Evolutionary conservation across 2,113 vertebrate genomes (phyloP).

Genomic region (human (Homo sapiens)): DNA sequence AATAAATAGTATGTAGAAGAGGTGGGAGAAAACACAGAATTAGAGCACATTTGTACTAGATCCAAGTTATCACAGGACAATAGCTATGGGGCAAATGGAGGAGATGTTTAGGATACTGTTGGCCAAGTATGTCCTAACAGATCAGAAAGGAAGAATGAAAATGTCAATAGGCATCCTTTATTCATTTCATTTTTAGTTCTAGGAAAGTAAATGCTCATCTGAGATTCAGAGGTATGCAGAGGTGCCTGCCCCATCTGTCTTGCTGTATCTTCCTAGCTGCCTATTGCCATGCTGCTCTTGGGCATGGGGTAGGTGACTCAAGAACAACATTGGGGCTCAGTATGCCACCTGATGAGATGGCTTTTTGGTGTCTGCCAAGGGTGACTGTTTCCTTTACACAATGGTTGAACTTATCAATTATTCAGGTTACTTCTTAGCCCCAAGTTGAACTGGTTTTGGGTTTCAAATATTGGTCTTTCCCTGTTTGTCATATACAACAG

Average conservation of each 20-base stretch:
- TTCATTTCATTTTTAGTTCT: not conserved
- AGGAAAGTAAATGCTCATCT: not conserved
- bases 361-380: not conserved
- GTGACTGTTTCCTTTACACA: not conserved
- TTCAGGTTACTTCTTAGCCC: constrained; percentile 19
- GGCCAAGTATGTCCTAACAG: not conserved
- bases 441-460: constrained; percentile 53
- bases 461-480: constrained; percentile 43
- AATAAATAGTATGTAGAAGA: not conserved
- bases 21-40: not conserved
- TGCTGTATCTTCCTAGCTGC: not conserved
- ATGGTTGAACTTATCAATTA: not conserved
- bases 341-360: not conserved
- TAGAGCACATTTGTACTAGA: not conserved
- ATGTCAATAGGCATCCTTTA: not conserved
- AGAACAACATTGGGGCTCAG: not conserved
- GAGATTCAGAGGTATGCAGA: not conserved
- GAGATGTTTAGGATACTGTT: not conserved
- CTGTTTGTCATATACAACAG: not conserved
- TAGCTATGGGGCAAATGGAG: not conserved
- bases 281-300: not conserved
- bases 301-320: not conserved
- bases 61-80: not conserved
- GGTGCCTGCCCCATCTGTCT: not conserved
- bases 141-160: not conserved